phyloP scores from a whole-genome alignment of 2,888 invertebrate species.

The Ectropis crepuscularia region DNA sequence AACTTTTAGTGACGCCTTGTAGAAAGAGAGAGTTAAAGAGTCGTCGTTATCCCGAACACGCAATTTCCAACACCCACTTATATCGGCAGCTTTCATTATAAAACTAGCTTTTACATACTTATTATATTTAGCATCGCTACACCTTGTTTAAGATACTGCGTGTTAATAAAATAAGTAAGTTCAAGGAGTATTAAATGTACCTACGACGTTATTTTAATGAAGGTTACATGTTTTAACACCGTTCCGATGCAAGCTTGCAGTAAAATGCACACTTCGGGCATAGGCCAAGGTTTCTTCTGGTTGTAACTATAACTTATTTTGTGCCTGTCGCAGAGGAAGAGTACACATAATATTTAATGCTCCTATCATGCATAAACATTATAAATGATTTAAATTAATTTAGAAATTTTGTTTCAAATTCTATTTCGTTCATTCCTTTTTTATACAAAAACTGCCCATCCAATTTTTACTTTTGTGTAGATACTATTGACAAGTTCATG shows the following conservation, averaged over 20 bases:
- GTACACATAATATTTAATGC: constrained; percentile 8
- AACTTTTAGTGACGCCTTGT: too few species aligned
- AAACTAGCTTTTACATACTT: too few species aligned
- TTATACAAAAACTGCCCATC: too few species aligned
- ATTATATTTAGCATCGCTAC: constrained; percentile 1
- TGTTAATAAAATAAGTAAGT: constrained; percentile 41
- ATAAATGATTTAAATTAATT: neutral
- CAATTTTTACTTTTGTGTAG: too few species aligned
- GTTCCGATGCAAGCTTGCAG: constrained; percentile 43
- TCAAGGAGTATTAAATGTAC: constrained; percentile 38
- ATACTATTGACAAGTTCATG: too few species aligned
- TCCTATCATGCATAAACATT: too few species aligned
- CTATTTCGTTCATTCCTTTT: too few species aligned
- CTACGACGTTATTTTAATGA: constrained; percentile 53
- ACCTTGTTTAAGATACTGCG: constrained; percentile 13
- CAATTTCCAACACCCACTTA: too few species aligned
- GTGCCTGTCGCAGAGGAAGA: constrained; percentile 20
- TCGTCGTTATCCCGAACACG: too few species aligned
- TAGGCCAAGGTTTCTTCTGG: constrained; percentile 47
- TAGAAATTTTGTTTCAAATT: too few species aligned
- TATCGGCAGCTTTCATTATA: too few species aligned
- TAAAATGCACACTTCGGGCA: constrained; percentile 50
- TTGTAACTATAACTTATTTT: neutral
- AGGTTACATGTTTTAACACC: constrained; percentile 56
- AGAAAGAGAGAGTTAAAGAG: too few species aligned